phyloP scores from a whole-genome alignment of 2,113 vertebrate genomes.

The Dasyurus viverrinus region DNA sequence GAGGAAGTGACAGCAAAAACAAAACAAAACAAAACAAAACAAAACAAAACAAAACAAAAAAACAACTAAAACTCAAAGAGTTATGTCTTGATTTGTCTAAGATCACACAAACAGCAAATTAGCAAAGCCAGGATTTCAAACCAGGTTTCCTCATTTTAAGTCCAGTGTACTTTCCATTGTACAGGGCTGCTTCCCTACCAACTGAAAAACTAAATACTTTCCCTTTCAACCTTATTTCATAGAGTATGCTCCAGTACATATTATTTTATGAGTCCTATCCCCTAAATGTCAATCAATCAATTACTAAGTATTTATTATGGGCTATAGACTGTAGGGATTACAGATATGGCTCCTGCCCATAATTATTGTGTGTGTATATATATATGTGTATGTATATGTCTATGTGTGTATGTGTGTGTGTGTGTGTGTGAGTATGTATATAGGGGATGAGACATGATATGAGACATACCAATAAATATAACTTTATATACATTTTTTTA shows the following conservation, averaged over 20 bases:
- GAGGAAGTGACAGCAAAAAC: background rate
- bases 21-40: too few species aligned
- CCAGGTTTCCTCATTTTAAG: background rate
- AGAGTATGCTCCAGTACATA: background rate
- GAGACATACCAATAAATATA: background rate
- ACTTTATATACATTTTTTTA: background rate
- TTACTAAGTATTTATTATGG: background rate
- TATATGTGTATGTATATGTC: too few species aligned
- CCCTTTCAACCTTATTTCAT: background rate
- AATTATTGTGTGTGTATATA: background rate
- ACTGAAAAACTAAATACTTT: background rate
- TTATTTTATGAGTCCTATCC: background rate
- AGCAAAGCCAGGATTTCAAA: background rate
- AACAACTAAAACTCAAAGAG: background rate
- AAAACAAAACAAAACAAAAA: too few species aligned
- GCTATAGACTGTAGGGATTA: background rate
- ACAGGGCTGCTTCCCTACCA: background rate
- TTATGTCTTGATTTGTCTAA: background rate
- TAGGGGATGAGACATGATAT: background rate
- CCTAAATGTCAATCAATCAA: background rate
- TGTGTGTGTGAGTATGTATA: too few species aligned
- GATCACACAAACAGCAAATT: background rate
- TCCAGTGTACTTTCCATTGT: background rate
- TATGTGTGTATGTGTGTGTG: too few species aligned
- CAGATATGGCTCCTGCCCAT: background rate